Conservation (phyloP, 2,113 vertebrate genomes). For the Pseudopipra pipra region DNA sequence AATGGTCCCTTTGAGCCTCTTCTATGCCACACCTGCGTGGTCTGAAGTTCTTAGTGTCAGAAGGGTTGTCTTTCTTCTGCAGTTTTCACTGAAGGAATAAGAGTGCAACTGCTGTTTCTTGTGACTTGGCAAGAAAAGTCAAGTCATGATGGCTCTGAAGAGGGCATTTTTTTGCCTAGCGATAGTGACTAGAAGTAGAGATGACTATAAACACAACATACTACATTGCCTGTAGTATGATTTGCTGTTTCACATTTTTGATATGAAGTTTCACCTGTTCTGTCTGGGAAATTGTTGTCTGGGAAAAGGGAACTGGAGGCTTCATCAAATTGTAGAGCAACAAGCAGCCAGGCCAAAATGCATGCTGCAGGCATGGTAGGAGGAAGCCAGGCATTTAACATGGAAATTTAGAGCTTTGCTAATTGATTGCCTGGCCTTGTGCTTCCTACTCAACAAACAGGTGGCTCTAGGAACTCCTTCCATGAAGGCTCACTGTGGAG, state of each 20-base stretch:
- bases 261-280: background rate
- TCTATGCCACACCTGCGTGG: background rate
- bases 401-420: background rate
- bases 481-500: background rate
- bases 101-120: background rate
- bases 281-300: background rate
- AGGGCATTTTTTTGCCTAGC: background rate
- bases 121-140: background rate
- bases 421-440: background rate
- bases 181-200: background rate
- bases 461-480: background rate
- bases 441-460: background rate
- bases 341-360: background rate
- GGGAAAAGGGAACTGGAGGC: background rate
- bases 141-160: background rate
- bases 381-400: background rate
- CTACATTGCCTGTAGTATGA: background rate
- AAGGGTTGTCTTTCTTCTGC: background rate
- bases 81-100: background rate
- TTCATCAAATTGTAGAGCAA: background rate
- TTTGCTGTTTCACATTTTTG: background rate
- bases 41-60: background rate
- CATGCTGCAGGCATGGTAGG: background rate
- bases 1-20: background rate
- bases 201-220: background rate